A percentile compares a stretch with the other conserved stretches of the same genome.
These are phyloP conservation scores for Plumapathes pennacea DNA, from an alignment of 92 coral and sea anemone genomes.

Conservation along the genomic window DNA sequence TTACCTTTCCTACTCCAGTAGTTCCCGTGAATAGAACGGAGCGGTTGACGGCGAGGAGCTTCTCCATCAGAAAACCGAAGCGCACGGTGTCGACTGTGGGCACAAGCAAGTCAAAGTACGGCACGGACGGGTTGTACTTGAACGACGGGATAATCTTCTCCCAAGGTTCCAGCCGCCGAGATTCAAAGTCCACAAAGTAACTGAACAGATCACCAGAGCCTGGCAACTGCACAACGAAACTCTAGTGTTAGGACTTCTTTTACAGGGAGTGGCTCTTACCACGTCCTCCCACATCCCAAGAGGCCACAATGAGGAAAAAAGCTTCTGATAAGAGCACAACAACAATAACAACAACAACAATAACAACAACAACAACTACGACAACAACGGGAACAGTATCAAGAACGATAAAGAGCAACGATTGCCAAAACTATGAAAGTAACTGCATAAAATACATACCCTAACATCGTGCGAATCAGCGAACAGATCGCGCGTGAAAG, in stretches of 20 bases:
- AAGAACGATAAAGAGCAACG: neutral
- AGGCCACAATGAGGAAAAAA: too few relatives aligned
- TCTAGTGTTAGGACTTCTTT: neutral
- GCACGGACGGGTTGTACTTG: slow-evolving; percentile 59
- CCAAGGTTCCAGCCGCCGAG: slow-evolving; percentile 99
- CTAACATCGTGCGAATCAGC: slow-evolving; percentile 93
- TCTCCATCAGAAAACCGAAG: slow-evolving; percentile 92
- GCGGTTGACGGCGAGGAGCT: slow-evolving; percentile 72
- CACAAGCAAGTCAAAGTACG: slow-evolving; percentile 93
- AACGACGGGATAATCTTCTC: slow-evolving; percentile 97
- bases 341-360: too few relatives aligned
- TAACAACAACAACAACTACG: neutral
- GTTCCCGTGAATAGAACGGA: slow-evolving; percentile 97
- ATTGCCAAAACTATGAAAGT: too few relatives aligned
- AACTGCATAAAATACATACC: slow-evolving; percentile 37
- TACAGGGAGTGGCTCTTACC: neutral
- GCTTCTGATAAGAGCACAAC: neutral
- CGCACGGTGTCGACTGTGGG: slow-evolving; percentile 98
- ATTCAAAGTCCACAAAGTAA: slow-evolving; percentile 92
- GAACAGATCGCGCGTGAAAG: slow-evolving; percentile 86
- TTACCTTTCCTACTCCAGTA: slow-evolving; percentile 98
- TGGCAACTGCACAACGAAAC: slow-evolving; percentile 58
- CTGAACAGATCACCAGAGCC: slow-evolving; percentile 98
- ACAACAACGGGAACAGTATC: too few relatives aligned
- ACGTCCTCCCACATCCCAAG: neutral